A percentile compares a stretch with the other conserved stretches of the same genome.
phyloP scores from a whole-genome alignment of 2,113 vertebrate genomes.

The Melanerpes formicivorus region DNA sequence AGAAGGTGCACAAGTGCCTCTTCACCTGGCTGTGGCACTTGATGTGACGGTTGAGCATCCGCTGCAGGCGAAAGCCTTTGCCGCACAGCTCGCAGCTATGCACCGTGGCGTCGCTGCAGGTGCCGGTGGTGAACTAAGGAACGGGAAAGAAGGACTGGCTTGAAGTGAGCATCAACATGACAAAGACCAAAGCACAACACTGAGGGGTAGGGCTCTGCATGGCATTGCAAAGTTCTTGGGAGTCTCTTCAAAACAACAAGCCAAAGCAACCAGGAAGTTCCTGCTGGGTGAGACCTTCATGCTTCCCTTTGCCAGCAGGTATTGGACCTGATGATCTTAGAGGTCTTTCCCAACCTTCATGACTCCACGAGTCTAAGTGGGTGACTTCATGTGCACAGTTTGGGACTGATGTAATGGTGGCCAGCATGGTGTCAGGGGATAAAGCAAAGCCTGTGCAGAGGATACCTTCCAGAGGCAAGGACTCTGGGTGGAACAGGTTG shows the following conservation, averaged over 20 bases:
- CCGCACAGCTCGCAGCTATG: constrained; percentile 81
- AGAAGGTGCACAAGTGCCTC: constrained; percentile 85
- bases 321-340: no score
- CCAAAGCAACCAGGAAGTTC: background rate
- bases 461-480: background rate
- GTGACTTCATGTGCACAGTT: fast-evolving
- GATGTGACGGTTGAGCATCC: constrained; percentile 87
- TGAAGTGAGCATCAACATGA: background rate
- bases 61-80: constrained; percentile 82
- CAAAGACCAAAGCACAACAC: background rate
- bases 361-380: background rate
- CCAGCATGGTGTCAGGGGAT: background rate
- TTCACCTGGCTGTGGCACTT: constrained; percentile 87
- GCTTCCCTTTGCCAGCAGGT: background rate
- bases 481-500: background rate
- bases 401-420: background rate
- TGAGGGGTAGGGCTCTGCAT: background rate
- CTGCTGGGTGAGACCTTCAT: background rate
- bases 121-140: constrained; percentile 80
- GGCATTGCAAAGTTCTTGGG: background rate
- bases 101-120: constrained; percentile 51
- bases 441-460: background rate
- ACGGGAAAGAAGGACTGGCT: background rate
- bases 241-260: background rate
- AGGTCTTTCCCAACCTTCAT: no score